phyloP scores from a whole-genome alignment of 2,113 vertebrate species.

The Lagopus muta region DNA sequence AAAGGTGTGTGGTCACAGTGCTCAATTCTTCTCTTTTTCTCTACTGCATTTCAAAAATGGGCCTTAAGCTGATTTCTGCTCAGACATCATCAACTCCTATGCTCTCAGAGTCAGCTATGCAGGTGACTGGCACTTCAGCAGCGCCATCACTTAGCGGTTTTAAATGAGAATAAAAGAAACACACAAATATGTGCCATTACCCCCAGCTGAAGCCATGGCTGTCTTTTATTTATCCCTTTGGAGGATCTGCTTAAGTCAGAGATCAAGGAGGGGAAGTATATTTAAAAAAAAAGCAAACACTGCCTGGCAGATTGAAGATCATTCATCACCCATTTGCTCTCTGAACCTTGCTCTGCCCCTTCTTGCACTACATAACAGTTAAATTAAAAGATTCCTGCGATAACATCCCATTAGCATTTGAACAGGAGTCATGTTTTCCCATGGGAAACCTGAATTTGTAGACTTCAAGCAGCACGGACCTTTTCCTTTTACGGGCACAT shows the following conservation, averaged over 20 bases:
- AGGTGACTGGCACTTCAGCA: neutral
- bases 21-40: neutral
- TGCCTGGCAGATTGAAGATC: conserved; percentile 1
- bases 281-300: conserved; percentile 1
- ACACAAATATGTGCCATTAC: neutral
- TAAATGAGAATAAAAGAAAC: neutral
- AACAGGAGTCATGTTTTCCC: conserved; percentile 26
- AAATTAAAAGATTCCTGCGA: conserved; percentile 41
- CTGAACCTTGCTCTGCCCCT: conserved; percentile 30
- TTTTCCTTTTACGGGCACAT: neutral
- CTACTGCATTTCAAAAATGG: neutral
- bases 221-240: neutral
- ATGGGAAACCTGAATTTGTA: conserved; percentile 2
- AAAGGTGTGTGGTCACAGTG: neutral
- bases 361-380: neutral
- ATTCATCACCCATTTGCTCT: conserved; percentile 32
- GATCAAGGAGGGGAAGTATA: conserved; percentile 21
- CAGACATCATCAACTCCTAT: neutral
- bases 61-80: neutral
- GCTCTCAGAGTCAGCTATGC: neutral
- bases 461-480: neutral
- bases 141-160: neutral
- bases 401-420: conserved; percentile 31
- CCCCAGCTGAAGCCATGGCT: neutral
- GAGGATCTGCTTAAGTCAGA: neutral